Percentiles rank a stretch among this genome's conserved stretches.
These are phyloP conservation scores for Falco concolor DNA, from an alignment of 2,797 vertebrate genomes.

Conservation along the genomic window DNA sequence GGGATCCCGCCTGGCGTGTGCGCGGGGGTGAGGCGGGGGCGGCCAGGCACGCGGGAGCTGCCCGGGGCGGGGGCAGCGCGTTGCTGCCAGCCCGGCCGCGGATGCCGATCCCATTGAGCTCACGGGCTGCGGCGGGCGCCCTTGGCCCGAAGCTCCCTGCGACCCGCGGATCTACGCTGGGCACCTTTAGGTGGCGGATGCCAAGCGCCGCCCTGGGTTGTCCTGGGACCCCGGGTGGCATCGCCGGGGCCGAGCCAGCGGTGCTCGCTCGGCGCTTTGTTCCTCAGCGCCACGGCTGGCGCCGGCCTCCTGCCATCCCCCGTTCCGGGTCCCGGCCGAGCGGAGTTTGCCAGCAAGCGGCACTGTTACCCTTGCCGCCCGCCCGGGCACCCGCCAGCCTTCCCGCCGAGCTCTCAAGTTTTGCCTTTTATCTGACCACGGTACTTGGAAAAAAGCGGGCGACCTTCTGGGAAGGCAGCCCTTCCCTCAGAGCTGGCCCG, in stretches of 20 bases:
- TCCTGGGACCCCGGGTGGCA: fast-evolving
- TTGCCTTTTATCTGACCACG: not conserved
- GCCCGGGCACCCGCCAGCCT: not conserved
- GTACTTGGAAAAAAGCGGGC: not conserved
- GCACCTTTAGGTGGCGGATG: not conserved
- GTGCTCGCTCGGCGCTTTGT: fast-evolving
- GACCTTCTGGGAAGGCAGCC: not conserved
- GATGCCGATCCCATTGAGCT: not conserved
- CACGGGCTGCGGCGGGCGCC: fast-evolving
- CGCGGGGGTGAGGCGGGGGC: not conserved
- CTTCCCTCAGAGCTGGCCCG: not conserved
- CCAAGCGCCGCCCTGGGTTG: fast-evolving
- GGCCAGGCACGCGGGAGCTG: not conserved
- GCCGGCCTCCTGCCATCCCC: no score
- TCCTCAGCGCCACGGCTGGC: fast-evolving
- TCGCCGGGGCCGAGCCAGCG: fast-evolving
- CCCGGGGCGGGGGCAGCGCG: no score
- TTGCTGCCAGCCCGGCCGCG: not conserved
- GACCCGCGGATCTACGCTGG: fast-evolving
- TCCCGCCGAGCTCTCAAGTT: not conserved
- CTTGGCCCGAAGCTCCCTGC: no score
- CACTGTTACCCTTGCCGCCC: not conserved
- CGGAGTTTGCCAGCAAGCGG: not conserved
- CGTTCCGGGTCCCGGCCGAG: no score
- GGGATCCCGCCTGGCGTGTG: not conserved